phyloP scores from a whole-genome alignment of 2,888 invertebrate species.

The Drosophila austrosaltans region DNA sequence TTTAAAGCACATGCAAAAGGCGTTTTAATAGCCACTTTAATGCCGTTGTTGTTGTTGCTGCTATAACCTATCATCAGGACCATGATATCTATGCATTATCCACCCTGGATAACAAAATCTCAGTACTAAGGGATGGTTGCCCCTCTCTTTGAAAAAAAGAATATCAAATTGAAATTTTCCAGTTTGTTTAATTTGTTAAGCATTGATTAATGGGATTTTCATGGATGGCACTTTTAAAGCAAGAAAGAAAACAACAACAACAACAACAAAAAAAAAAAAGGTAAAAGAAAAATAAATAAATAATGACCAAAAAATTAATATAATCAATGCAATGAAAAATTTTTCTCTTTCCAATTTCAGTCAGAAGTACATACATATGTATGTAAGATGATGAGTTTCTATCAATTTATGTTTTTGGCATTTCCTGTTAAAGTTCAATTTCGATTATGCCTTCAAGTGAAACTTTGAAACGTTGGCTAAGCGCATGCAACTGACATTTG shows the following conservation, averaged over 20 bases:
- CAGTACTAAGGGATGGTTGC: constrained; percentile 11
- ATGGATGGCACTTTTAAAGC: constrained; percentile 53
- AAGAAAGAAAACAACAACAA: background rate
- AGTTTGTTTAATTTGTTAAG: constrained; percentile 80
- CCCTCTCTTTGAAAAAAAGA: constrained; percentile 6
- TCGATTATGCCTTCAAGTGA: background rate
- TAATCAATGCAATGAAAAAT: constrained; percentile 1
- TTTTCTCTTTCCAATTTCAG: background rate
- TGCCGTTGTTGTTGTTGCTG: constrained; percentile 27
- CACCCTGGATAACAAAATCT: constrained; percentile 20
- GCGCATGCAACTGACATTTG: constrained; percentile 10
- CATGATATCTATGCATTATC: constrained; percentile 50
- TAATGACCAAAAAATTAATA: background rate
- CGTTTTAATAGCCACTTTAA: constrained; percentile 59
- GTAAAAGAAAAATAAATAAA: background rate
- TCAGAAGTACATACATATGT: background rate
- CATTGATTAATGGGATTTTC: constrained; percentile 80
- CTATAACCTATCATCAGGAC: constrained; percentile 63
- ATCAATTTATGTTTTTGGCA: background rate
- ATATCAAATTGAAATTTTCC: constrained; percentile 80
- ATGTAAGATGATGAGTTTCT: background rate
- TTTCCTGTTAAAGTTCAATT: constrained; percentile 1
- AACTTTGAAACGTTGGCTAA: constrained; percentile 15
- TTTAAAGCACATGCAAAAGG: constrained; percentile 57
- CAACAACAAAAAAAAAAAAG: constrained; percentile 6